Evolutionary conservation across 2,888 invertebrate species (phyloP), one percentile per base, ranked within the genome.

Genomic region (Athalia cordata): DNA sequence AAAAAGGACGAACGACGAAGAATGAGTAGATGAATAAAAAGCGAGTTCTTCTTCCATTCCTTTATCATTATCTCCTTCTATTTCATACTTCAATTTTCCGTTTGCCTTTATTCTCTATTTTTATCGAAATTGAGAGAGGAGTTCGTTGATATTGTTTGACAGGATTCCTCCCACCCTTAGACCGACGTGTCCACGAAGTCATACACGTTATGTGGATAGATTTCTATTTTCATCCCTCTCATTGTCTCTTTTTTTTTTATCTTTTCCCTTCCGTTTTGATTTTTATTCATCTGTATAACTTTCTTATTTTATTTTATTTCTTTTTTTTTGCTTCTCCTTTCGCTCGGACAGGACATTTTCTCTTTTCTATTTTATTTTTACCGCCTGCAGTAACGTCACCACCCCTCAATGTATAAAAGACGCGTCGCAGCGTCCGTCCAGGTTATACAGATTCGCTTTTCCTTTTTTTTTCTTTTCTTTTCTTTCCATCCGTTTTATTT

Each of bases 71-170:
- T n/a, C n/a, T 29, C 29, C 29, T 29, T 29, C 29, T 29, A 29
- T 29, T 29, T 29, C 2, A 29, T 2, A 29, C 29, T 29, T 2
- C 29, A 29, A 29, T 29, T 29, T 29, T 29, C 11, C 55, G 55
- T n/a, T n/a, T 1, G 55, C 13, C 67, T 67, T 9, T 8, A 11
- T 13, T 57, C 43, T 61, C 8, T 11, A 13, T 55, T 47, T 59
- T 66, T 15, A 43, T 50, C 47, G 57, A 29, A 15, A 67, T 50
- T 45, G 49, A 47, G 66, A 67, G 11, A 66, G 82, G 82, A 77
- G 81, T 75, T 67, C 68, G 78, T 80, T 81, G 82, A 85, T 86
- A 84, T 84, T 84, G 81, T 83, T 85, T 85, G 82, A 82, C 82
- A 82, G 81, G 80, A 80, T 81, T 77, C 78, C 77, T 68, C 64